Evolutionary conservation across 2,888 invertebrate genomes (phyloP), one percentile per base, ranked within the genome.

Genomic region (Phyllotreta striolata): DNA sequence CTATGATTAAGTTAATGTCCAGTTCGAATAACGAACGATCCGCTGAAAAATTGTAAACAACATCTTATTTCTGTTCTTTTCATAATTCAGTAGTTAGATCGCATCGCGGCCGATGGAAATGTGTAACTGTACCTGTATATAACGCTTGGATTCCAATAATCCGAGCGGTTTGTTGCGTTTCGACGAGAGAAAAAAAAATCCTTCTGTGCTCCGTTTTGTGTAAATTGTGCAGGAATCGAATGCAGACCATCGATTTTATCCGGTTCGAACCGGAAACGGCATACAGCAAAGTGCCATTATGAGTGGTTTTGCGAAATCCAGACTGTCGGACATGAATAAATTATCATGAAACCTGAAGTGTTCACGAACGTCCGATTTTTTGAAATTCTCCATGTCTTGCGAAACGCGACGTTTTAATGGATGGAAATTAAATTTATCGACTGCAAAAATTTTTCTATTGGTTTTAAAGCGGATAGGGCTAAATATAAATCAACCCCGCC

Each of bases 1-100:
- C 54, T 65, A 57, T 65, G 41, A 65, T 65, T 65, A 65, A 52
- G 37, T 41, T 62, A 65, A 65, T 62, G 65, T 58, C 54, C 57
- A 62, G 46, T 52, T 64, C 44, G 57, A 64, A 64, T 64, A 61
- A 52, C 54, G 54, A 47, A 62, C 57, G 62, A 57, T 65, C 54
- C 43, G 49, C 34, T 58, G 35, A 44, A 62, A n/a, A 65, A 61
- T 64, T 61, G 56, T 65, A 58, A 65, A 60, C 60, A 60, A 60
- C 60, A 60, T 60, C 60, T 60, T 51, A 58, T 51, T 58, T 51
- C 51, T 49, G 34, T 51, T 51, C 40, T 14, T 39, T 44, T 60
- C 40, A 52, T 38, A 60, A 24, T 60, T 60, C 60, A 60, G 52
- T 60, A 44, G 52, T 54, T 60, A 13, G 60, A 60, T 60, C 41